phyloP scores from a whole-genome alignment of 2,888 invertebrate genomes.

The Strigamia maritima region DNA sequence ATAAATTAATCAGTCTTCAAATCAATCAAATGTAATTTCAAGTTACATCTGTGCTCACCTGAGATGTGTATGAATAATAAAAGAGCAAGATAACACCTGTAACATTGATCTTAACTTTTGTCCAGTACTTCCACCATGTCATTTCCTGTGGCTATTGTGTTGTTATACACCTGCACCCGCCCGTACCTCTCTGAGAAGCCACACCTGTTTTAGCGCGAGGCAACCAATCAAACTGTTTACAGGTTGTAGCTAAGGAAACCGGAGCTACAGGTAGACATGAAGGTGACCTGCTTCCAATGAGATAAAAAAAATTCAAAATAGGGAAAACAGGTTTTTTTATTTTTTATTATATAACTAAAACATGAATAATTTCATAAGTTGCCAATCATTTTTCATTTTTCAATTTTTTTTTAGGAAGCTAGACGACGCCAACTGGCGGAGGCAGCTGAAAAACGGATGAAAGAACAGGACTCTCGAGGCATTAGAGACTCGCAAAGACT shows the following conservation, averaged over 20 bases:
- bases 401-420: constrained; percentile 31
- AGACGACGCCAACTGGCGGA: constrained; percentile 19
- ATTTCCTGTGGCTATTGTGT: constrained; percentile 23
- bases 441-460: constrained; percentile 35
- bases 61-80: neutral
- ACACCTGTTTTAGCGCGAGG: neutral
- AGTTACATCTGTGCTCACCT: neutral
- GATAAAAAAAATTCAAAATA: neutral
- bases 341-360: no score
- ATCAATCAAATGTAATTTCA: neutral
- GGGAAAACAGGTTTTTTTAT: neutral
- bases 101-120: constrained; percentile 13
- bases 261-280: neutral
- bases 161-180: neutral
- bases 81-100: neutral
- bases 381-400: neutral
- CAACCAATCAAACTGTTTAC: neutral
- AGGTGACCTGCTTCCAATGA: constrained; percentile 1
- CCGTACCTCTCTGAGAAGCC: neutral
- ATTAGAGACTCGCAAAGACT: constrained; percentile 19
- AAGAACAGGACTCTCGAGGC: constrained; percentile 29
- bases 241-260: neutral
- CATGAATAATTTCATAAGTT: neutral
- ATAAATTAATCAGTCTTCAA: neutral
- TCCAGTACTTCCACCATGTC: constrained; percentile 19